phyloP scores from a whole-genome alignment of 2,797 vertebrate species.

The Silurus lanzhouensis region DNA sequence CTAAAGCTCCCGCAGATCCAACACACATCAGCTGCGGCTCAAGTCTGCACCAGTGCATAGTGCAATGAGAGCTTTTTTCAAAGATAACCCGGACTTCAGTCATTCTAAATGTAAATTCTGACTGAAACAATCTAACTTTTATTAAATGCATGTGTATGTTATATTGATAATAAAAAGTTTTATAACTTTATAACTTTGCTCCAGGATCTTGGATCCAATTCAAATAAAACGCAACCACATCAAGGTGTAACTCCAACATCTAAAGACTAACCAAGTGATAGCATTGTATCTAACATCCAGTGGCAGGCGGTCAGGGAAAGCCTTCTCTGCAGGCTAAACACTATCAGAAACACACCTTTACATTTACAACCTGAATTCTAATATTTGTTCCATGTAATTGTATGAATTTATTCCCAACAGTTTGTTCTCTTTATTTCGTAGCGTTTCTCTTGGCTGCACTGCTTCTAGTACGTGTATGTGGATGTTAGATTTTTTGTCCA shows the following conservation, averaged over 20 bases:
- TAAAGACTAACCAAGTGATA: neutral
- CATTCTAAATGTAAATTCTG: neutral
- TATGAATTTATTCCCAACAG: no score
- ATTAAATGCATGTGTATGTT: neutral
- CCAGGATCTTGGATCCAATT: neutral
- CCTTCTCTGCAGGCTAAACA: no score
- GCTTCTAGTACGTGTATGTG: no score
- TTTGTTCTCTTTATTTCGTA: no score
- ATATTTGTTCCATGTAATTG: no score
- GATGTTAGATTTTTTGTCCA: no score
- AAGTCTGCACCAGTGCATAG: constrained; percentile 16
- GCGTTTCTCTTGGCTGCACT: no score
- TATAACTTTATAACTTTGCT: no score
- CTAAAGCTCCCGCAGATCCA: constrained; percentile 25
- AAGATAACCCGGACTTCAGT: neutral
- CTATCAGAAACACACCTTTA: no score
- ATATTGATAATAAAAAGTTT: neutral
- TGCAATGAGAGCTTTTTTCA: neutral
- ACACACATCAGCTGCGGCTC: constrained; percentile 35
- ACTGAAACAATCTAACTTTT: no score
- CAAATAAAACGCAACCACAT: neutral
- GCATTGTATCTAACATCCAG: neutral
- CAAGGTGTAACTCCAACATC: neutral
- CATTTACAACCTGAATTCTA: no score
- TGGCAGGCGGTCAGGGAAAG: no score